Base-by-base conservation (phyloP, 2,797 vertebrate genomes). In the Girardinus metallicus region DNA sequence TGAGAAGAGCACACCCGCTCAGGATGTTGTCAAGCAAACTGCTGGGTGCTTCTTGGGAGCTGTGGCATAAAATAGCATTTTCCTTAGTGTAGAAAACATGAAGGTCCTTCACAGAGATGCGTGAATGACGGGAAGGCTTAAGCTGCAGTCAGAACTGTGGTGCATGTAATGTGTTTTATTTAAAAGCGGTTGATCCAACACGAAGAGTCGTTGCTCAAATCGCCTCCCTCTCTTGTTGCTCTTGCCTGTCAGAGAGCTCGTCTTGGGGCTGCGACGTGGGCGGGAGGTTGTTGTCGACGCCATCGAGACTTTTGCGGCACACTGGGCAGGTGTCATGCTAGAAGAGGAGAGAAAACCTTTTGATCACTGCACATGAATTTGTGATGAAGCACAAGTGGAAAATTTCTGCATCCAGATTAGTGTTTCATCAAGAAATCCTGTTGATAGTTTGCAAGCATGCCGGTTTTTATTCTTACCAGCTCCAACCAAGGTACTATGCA, bases 401-500 rank as follows among this genome's bases (percentile, higher is more conserved):
- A 26, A 11, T 68, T 68, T 80, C 39, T 72, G 16, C 43, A 34
- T 73, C 53, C 36, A 51, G 31, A 62, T 7, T 44, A 49, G 31
- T 6, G 8, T 36, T 13, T 68, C 64, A 34, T 6, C 34, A 73
- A 53, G 57, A 82, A 81, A 80, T 57, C 51, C 71, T 79, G 41
- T 73, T 80, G 53, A 77, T 75, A 49, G 75, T 66, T 53, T 53
- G 21, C 51, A 53, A 53, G 51, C 51, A 74, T 82, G 86, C 51
- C 84, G 60, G 55, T 74, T 71, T 71, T 72, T 4, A 0, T 84
- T 73, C 97, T 97, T 89, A 99, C 98, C 97, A 98, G 94, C 87
- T 99, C 97, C 79, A 98, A 91, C 97, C 98, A 99, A 0, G 97
- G 97, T 84, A 99, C 97, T 79, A 99, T 98, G 89, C 97, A 97